A percentile compares a stretch with the other conserved stretches of the same genome.
Conservation (phyloP, 2,797 vertebrate species). For the Oryzias dopingdopingensis region DNA sequence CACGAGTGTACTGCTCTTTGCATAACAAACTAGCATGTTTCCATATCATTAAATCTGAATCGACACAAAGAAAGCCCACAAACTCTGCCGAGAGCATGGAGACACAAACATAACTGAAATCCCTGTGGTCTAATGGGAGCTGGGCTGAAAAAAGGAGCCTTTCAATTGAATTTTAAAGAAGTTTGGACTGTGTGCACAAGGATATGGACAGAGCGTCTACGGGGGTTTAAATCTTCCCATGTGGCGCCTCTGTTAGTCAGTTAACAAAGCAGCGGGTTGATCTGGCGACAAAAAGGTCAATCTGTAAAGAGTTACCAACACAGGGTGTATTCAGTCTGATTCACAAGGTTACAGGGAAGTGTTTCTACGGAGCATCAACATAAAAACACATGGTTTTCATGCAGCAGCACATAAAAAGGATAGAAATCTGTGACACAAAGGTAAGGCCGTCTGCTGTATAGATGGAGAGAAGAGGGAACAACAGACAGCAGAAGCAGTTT, state of each 20-base stretch:
- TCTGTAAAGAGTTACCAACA: neutral
- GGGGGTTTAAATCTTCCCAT: neutral
- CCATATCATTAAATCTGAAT: no score
- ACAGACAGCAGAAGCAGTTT: conserved; percentile 48
- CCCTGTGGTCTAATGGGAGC: neutral
- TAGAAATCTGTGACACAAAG: conserved; percentile 20
- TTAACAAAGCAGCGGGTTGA: neutral
- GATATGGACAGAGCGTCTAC: neutral
- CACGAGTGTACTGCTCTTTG: no score
- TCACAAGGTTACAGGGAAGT: no score
- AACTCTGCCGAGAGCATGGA: no score
- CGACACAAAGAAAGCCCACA: no score
- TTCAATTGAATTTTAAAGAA: neutral
- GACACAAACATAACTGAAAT: no score
- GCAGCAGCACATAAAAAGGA: neutral
- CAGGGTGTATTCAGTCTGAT: neutral
- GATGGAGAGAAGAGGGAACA: conserved; percentile 48
- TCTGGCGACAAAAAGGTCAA: neutral
- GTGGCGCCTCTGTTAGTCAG: neutral
- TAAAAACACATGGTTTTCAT: neutral
- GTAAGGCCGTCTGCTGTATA: conserved; percentile 40
- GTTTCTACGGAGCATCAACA: no score
- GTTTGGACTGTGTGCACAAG: neutral
- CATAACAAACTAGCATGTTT: no score
- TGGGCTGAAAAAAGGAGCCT: neutral